Base-by-base conservation (phyloP, 2,888 invertebrate species). In the Cyclophora albipunctata region DNA sequence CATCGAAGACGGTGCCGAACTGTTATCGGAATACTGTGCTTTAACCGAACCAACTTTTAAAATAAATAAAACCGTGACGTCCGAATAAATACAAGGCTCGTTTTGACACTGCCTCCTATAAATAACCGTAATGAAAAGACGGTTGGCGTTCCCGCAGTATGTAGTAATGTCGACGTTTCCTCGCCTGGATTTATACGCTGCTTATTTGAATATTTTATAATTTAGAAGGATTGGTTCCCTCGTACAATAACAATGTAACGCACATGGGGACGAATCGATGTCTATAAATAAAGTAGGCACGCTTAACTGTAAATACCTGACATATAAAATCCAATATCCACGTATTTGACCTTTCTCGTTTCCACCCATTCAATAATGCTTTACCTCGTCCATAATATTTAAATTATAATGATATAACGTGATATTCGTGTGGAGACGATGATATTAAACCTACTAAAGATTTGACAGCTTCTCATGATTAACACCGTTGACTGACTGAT, bases 101-200 rank as follows among this genome's bases (percentile, higher is more conserved):
- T 74, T 85, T 84, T 84, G 84, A 84, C 84, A 86, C 75, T 76
- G 80, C 74, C 78, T 71, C 78, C 84, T 84, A 87, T 87, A 85
- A 87, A 87, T 87, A 86, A 84, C 74, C 67, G 81, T 86, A 87
- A 86, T 87, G 85, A 85, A 85, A 86, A 81, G 84, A 77, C 76
- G 76, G 76, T 71, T 75, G 77, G 74, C 81, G 77, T 77, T 74
- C 80, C 77, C 76, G 77, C 74, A 80, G 75, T 78, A 83, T 82
- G 37, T 37, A 37, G 83, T 84, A 84, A 84, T 81, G 81, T 77
- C 74, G 76, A 78, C 78, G 72, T 80, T 79, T 81, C 78, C 82
- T 79, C 73, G 78, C 73, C 63, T 73, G 72, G 76, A 84, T 84
- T 84, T 84, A 82, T 84, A 78, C 72, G 71, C 73, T 79, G 76